Percentiles rank a stretch among this genome's conserved stretches.
Conservation (phyloP, 2,888 invertebrate species). For the Drosophila pullipes region DNA sequence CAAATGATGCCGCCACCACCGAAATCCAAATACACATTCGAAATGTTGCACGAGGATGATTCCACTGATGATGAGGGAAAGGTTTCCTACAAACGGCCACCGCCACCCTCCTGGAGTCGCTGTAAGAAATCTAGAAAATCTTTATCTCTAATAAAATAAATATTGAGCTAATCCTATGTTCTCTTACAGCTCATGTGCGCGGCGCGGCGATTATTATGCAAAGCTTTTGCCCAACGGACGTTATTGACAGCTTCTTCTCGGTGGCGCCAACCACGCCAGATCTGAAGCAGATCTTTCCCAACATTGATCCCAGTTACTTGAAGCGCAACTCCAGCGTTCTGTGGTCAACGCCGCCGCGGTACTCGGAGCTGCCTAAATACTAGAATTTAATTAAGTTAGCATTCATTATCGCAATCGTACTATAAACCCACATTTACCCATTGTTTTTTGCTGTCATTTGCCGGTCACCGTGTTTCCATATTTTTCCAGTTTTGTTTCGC, state of each 20-base stretch:
- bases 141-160: not conserved
- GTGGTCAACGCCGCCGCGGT: constrained; percentile 90
- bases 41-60: constrained; percentile 85
- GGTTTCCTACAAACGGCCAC: constrained; percentile 77
- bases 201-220: constrained; percentile 86
- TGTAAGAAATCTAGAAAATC: constrained; percentile 76
- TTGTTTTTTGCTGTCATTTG: constrained; percentile 26
- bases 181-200: constrained; percentile 84
- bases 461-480: constrained; percentile 13
- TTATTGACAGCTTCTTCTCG: constrained; percentile 88
- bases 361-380: constrained; percentile 86
- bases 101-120: constrained; percentile 85
- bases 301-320: constrained; percentile 88
- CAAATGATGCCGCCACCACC: constrained; percentile 77
- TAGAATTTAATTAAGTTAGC: constrained; percentile 39
- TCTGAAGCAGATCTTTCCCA: constrained; percentile 89
- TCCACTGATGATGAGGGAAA: constrained; percentile 85
- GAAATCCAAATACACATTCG: constrained; percentile 83
- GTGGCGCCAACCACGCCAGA: constrained; percentile 88
- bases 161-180: not conserved
- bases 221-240: constrained; percentile 83
- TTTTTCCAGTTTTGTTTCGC: constrained; percentile 13
- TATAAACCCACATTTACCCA: not conserved
- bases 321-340: constrained; percentile 91
- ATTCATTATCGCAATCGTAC: constrained; percentile 25